These are phyloP conservation scores for Tetragonisca angustula DNA, from an alignment of 2,888 invertebrate genomes.

Conservation along the genomic window DNA sequence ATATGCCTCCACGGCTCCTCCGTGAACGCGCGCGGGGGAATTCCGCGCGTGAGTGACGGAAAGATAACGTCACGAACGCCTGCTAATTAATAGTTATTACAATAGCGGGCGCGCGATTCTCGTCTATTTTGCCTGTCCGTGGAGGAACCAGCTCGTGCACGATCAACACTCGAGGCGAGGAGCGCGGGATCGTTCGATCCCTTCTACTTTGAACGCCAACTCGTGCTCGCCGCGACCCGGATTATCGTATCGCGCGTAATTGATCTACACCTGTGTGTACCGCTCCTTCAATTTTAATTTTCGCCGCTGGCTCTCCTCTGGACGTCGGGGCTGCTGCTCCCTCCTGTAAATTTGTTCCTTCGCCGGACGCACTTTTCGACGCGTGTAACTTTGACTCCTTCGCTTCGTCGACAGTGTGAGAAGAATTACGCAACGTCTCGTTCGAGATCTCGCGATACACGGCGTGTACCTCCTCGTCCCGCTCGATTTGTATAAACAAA, in stretches of 20 bases:
- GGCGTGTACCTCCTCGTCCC: not conserved
- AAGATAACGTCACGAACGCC: slow-evolving; percentile 61
- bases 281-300: slow-evolving; percentile 20
- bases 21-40: slow-evolving; percentile 29
- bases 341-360: not conserved
- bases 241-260: slow-evolving; percentile 30
- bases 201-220: not conserved
- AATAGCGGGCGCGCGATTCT: slow-evolving; percentile 51
- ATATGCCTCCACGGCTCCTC: slow-evolving; percentile 29
- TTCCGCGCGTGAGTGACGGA: slow-evolving; percentile 65
- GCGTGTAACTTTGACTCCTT: not conserved
- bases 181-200: not conserved
- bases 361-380: not conserved
- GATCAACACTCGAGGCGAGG: not conserved
- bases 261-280: slow-evolving; percentile 31
- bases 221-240: not conserved
- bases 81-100: slow-evolving; percentile 73
- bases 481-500: not conserved
- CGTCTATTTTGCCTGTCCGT: slow-evolving; percentile 11
- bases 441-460: too few relatives aligned
- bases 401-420: not conserved
- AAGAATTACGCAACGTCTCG: not conserved
- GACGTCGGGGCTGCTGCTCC: not conserved
- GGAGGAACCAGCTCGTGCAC: not conserved
- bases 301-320: not conserved